Evolutionary conservation across 1,140 invertebrate species (phyloP).

Genomic region (Tachypleus tridentatus): DNA sequence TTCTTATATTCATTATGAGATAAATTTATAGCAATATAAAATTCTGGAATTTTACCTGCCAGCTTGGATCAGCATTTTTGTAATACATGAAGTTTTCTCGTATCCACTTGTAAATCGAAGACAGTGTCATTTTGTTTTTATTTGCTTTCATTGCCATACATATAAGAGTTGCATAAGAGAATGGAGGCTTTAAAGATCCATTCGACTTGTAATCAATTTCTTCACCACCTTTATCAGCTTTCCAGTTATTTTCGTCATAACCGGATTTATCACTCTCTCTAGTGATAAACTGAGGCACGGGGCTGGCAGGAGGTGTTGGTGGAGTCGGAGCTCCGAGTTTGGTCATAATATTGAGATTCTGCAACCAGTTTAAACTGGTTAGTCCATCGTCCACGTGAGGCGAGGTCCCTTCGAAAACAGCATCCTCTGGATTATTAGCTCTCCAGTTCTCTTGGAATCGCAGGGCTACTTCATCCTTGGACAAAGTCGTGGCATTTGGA

Average conservation of each 20-base stretch:
- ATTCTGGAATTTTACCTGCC: conserved; percentile 29
- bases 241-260: no score
- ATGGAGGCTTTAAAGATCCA: conserved; percentile 74
- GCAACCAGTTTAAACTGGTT: conserved; percentile 77
- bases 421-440: conserved; percentile 15
- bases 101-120: conserved; percentile 85
- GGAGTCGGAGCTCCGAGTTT: conserved; percentile 49
- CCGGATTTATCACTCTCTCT: no score
- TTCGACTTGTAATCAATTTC: conserved; percentile 65
- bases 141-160: conserved; percentile 84
- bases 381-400: conserved; percentile 40
- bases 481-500: background rate
- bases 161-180: conserved; percentile 80
- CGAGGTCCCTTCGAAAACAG: background rate
- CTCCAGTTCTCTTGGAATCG: conserved; percentile 19
- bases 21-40: no score
- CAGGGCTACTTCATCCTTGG: conserved; percentile 16
- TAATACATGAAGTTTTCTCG: conserved; percentile 76
- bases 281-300: conserved; percentile 34
- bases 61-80: conserved; percentile 30
- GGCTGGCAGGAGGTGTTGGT: conserved; percentile 63
- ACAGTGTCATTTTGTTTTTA: conserved; percentile 79
- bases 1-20: no score
- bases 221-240: conserved; percentile 30
- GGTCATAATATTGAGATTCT: conserved; percentile 59